Base-by-base conservation (phyloP, 2,113 vertebrate genomes). In the Irena cyanogastra region DNA sequence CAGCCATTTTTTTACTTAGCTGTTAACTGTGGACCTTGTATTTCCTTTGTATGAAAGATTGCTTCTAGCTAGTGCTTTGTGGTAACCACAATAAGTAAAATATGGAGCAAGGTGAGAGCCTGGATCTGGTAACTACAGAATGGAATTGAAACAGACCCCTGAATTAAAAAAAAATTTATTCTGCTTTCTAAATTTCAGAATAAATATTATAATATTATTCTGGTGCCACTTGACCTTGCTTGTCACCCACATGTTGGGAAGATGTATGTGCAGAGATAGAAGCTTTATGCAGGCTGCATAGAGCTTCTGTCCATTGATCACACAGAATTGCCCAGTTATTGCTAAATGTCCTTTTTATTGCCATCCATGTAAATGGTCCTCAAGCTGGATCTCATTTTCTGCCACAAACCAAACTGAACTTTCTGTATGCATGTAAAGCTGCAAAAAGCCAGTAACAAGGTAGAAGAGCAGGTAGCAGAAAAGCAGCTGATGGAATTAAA, bases 211-310 rank as follows among this genome's bases (percentile, higher is more conserved):
- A n/a, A n/a, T n/a, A 87, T 56, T 77, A 13, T 79, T 89, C 78
- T 64, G 60, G 18, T 86, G 80, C 42, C 17, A 28, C 42, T 49
- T 70, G 65, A 93, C 89, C 56, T 80, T 90, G 28, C 64, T 54
- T 91, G 65, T 91, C 49, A n/a, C 19, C 26, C 53, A 37, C 22
- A 3, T 33, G 37, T 54, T 93, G 91, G 37, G 84, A 76, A 85
- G 53, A 28, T 1, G 0, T 13, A 10, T 4, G 6, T 39, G 4
- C 9, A 49, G 65, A 39, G 37, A n/a, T n/a, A n/a, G n/a, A n/a
- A n/a, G n/a, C n/a, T n/a, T n/a, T 10, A 66, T 56, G 57, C 31
- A 57, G 69, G 9, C 45, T 33, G 26, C 24, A 2, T 35, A 68
- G 37, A 24, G 1, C n/a, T 54, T 66, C 9, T 45, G 4, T 64